A percentile compares a stretch with the other conserved stretches of the same genome.
Evolutionary conservation across 2,888 invertebrate species (phyloP).

Genomic region (Caenorhabditis parvicauda): DNA sequence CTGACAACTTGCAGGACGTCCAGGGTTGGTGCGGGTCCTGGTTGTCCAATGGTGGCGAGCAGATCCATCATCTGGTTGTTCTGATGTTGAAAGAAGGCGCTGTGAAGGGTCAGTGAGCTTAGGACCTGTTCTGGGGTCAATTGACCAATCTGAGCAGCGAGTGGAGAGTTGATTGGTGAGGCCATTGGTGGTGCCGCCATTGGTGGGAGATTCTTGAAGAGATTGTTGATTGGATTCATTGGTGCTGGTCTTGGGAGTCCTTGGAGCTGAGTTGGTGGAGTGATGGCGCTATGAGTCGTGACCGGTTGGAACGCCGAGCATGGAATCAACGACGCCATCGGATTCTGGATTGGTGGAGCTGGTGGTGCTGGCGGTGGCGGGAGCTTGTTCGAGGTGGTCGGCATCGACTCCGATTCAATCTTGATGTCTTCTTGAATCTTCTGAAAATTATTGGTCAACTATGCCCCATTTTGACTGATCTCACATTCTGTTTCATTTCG

Average conservation of each 20-base stretch:
- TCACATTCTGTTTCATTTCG: no score
- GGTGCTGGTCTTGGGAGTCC: conserved; percentile 12
- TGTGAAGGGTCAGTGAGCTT: conserved; percentile 23
- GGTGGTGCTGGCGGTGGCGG: neutral
- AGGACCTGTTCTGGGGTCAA: conserved; percentile 24
- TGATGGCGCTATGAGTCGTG: conserved; percentile 5
- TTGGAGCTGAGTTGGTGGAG: neutral
- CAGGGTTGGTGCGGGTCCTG: neutral
- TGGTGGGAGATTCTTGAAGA: conserved; percentile 13
- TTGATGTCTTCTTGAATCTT: no score
- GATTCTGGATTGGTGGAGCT: neutral
- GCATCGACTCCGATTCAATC: neutral
- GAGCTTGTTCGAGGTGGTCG: neutral
- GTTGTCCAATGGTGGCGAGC: neutral
- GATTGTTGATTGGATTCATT: conserved; percentile 5
- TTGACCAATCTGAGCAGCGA: neutral
- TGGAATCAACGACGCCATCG: neutral
- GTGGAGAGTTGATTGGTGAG: neutral
- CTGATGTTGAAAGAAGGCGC: conserved; percentile 18
- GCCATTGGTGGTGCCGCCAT: conserved; percentile 4
- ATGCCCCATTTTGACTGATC: no score
- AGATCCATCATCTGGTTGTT: conserved; percentile 13
- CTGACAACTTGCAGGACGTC: conserved; percentile 19
- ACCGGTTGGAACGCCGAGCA: conserved; percentile 12
- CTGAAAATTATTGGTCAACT: no score